Evolutionary conservation across 2,888 invertebrate genomes (phyloP).

Genomic region (Ethmia dodecea): DNA sequence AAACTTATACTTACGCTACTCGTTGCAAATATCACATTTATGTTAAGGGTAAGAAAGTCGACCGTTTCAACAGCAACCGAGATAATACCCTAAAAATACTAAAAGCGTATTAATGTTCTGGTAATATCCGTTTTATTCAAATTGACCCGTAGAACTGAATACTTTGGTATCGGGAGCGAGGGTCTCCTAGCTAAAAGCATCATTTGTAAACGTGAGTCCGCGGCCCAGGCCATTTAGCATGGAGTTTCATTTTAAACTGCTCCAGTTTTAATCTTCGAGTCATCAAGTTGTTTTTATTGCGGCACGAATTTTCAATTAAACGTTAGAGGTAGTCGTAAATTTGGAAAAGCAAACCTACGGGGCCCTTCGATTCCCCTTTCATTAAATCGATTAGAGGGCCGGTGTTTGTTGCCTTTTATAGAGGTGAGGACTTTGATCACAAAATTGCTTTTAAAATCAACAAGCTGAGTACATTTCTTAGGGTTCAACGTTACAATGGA

Average conservation of each 20-base stretch:
- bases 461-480: slow-evolving; percentile 28
- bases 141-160: slow-evolving; percentile 11
- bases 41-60: too few relatives aligned
- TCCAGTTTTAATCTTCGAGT: slow-evolving; percentile 55
- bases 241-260: slow-evolving; percentile 39
- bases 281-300: slow-evolving; percentile 66
- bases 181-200: slow-evolving; percentile 23
- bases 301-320: slow-evolving; percentile 68
- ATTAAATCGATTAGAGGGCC: slow-evolving; percentile 64
- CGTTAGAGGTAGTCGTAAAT: slow-evolving; percentile 64
- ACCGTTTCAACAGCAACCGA: background rate
- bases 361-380: slow-evolving; percentile 64
- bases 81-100: background rate
- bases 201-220: slow-evolving; percentile 37
- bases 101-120: slow-evolving; percentile 8
- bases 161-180: slow-evolving; percentile 6
- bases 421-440: slow-evolving; percentile 55
- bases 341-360: slow-evolving; percentile 55
- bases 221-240: slow-evolving; percentile 33
- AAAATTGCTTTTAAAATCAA: slow-evolving; percentile 62
- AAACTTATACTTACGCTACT: too few relatives aligned
- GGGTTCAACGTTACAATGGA: slow-evolving; percentile 3
- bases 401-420: slow-evolving; percentile 58
- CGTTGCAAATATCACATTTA: too few relatives aligned
- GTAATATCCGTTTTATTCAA: slow-evolving; percentile 25